Evolutionary conservation across 2,888 invertebrate genomes (phyloP).

Genomic region (Sinopyrophorus schimmeli): DNA sequence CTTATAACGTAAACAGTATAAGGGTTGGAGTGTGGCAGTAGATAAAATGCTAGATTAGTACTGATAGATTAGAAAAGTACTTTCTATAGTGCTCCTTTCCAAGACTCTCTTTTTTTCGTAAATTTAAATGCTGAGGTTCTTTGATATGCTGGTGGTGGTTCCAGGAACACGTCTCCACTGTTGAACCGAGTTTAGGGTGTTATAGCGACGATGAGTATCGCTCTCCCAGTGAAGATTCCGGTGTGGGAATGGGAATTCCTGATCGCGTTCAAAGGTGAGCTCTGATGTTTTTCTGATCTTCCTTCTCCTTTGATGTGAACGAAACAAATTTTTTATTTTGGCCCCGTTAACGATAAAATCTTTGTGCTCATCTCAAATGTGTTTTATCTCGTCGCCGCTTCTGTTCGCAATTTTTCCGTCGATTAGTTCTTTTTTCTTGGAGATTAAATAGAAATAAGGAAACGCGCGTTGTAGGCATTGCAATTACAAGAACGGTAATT

Average conservation of each 20-base stretch:
- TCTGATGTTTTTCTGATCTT: conserved; percentile 6
- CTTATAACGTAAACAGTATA: too few species aligned
- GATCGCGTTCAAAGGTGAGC: conserved; percentile 71
- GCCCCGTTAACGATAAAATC: neutral
- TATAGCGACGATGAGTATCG: conserved; percentile 69
- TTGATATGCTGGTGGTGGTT: conserved; percentile 38
- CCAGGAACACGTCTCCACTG: conserved; percentile 62
- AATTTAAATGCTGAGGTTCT: conserved; percentile 7
- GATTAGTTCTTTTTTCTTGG: too few species aligned
- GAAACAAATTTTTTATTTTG: neutral
- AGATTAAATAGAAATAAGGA: too few species aligned
- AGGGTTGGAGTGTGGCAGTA: conserved; percentile 10
- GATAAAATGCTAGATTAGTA: conserved; percentile 21
- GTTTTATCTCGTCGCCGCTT: too few species aligned
- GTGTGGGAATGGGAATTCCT: conserved; percentile 83
- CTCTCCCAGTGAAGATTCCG: conserved; percentile 93
- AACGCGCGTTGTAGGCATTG: too few species aligned
- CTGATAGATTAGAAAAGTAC: conserved; percentile 14
- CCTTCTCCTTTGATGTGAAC: neutral
- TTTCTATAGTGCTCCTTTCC: conserved; percentile 7
- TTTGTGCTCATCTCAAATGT: too few species aligned
- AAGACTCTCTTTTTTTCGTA: conserved; percentile 3
- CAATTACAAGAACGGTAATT: conserved; percentile 18
- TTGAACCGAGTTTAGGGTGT: conserved; percentile 55
- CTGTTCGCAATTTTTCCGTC: too few species aligned